phyloP scores from a whole-genome alignment of 2,113 vertebrate genomes.

The Grus americana region DNA sequence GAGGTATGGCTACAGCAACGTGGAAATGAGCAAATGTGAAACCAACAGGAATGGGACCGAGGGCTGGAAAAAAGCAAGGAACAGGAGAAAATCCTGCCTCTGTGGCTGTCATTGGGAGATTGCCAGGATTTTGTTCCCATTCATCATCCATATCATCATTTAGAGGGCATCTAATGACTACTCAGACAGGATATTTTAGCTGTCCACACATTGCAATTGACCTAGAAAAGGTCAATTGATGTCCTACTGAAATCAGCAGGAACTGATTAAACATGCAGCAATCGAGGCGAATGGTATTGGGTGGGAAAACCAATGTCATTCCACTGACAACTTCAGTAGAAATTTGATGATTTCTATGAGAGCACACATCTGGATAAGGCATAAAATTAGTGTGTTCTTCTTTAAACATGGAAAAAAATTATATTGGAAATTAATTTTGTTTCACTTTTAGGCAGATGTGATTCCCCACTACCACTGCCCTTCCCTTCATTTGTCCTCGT shows the following conservation, averaged over 20 bases:
- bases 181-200: conserved; percentile 26
- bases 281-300: not conserved
- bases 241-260: conserved; percentile 1
- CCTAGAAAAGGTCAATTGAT: conserved; percentile 48
- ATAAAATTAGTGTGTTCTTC: not conserved
- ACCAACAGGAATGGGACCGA: fast-evolving
- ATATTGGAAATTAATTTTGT: not conserved
- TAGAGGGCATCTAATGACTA: not conserved
- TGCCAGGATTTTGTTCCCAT: not conserved
- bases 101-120: not conserved
- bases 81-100: not conserved
- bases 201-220: conserved; percentile 15
- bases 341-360: not conserved
- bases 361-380: not conserved
- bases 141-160: not conserved
- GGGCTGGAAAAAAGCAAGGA: not conserved
- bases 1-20: fast-evolving
- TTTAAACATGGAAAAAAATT: not conserved
- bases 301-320: conserved; percentile 9
- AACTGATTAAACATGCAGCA: conserved; percentile 27
- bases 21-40: not conserved
- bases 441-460: not conserved
- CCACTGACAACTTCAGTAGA: not conserved
- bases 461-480: fast-evolving
- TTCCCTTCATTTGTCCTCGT: not conserved